phyloP scores from a whole-genome alignment of 2,113 vertebrate genomes.

The Blennius ocellaris region DNA sequence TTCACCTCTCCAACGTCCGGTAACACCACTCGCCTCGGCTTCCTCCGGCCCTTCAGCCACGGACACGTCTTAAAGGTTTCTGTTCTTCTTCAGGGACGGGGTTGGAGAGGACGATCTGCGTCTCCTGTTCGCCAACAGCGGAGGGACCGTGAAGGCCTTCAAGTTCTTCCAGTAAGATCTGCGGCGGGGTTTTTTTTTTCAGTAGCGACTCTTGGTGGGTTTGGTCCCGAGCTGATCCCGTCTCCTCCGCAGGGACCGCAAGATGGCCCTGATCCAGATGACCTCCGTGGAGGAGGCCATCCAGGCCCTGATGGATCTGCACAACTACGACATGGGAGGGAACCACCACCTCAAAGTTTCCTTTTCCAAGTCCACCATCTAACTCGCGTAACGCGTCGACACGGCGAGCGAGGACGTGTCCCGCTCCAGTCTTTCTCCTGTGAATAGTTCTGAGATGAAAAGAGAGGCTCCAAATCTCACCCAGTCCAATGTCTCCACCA shows the following conservation, averaged over 20 bases:
- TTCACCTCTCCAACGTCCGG: constrained; percentile 98
- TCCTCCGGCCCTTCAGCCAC: too few relatives aligned
- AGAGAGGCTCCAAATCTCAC: constrained; percentile 11
- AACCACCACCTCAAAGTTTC: constrained; percentile 99
- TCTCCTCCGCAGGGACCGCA: constrained; percentile 92
- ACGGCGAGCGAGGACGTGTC: constrained; percentile 14
- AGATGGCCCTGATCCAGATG: constrained; percentile 99
- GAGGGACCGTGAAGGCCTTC: constrained; percentile 97
- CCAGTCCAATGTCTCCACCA: neutral
- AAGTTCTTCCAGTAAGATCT: constrained; percentile 99
- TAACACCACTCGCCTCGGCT: constrained; percentile 61
- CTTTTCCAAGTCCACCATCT: constrained; percentile 99
- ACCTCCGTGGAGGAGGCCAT: constrained; percentile 97
- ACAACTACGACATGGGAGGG: constrained; percentile 98
- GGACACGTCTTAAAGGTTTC: neutral
- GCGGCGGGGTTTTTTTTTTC: too few relatives aligned
- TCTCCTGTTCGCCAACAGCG: constrained; percentile 95
- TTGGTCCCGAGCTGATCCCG: constrained; percentile 11
- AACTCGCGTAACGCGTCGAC: constrained; percentile 40
- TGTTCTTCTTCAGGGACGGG: constrained; percentile 85
- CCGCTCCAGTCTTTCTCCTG: neutral
- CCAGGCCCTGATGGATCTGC: constrained; percentile 96
- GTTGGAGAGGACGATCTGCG: constrained; percentile 96
- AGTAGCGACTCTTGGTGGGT: too few relatives aligned
- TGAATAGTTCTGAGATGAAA: constrained; percentile 14